These are phyloP conservation scores for Stictonetta naevosa DNA, from an alignment of 2,113 vertebrate species.

Conservation along the genomic window DNA sequence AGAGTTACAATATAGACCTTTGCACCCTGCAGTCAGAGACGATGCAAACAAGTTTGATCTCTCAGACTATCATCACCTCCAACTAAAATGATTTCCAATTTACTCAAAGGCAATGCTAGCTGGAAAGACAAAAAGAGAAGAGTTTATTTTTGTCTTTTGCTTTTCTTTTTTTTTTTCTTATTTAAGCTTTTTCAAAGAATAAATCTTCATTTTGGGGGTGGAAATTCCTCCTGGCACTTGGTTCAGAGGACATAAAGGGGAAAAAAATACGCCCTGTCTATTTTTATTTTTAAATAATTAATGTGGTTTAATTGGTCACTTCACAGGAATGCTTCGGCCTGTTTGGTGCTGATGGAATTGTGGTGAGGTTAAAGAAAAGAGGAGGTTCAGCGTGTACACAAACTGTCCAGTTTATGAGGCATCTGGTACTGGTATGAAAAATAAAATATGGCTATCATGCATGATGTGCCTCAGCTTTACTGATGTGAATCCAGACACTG, in stretches of 20 bases:
- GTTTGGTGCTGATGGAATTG: constrained; percentile 56
- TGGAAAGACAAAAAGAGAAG: background rate
- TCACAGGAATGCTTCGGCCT: constrained; percentile 39
- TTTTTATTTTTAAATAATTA: constrained; percentile 61
- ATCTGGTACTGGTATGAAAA: constrained; percentile 33
- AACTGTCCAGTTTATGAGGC: constrained; percentile 53
- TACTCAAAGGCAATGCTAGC: constrained; percentile 11
- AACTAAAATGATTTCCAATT: constrained; percentile 40
- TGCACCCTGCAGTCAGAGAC: background rate
- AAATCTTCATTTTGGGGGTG: background rate
- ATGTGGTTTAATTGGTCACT: constrained; percentile 64
- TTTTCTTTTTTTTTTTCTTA: constrained; percentile 12
- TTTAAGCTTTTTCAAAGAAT: constrained; percentile 40
- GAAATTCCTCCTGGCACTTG: constrained; percentile 34
- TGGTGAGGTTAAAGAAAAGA: constrained; percentile 55
- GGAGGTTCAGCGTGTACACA: background rate
- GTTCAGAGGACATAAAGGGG: background rate
- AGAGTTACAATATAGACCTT: background rate
- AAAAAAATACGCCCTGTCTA: background rate
- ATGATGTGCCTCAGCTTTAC: constrained; percentile 8
- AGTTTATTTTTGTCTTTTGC: constrained; percentile 25
- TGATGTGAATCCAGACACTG: constrained; percentile 35
- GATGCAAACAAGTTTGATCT: background rate
- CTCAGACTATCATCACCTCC: constrained; percentile 11
- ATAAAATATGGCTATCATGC: constrained; percentile 35